These are phyloP conservation scores for Brotula barbata DNA, from an alignment of 2,797 vertebrate species.

Conservation along the genomic window DNA sequence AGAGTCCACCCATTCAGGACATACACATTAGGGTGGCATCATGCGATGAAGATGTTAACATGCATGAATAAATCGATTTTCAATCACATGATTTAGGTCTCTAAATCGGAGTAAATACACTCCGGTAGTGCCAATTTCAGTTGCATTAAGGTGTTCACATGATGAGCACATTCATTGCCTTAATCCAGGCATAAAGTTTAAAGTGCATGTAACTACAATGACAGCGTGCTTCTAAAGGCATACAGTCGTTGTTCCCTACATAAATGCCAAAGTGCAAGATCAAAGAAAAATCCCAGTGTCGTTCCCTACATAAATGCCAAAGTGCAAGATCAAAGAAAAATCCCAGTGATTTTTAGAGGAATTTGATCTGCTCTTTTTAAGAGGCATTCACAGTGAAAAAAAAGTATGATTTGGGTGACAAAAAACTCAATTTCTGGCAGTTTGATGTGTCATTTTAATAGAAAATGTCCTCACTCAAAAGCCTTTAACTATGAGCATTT, in stretches of 20 bases:
- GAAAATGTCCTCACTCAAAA: slow-evolving; percentile 14
- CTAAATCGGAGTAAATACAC: too few relatives aligned
- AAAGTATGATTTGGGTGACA: slow-evolving; percentile 25
- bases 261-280: slow-evolving; percentile 66
- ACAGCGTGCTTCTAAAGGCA: slow-evolving; percentile 52
- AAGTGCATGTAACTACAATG: too few relatives aligned
- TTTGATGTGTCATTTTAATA: slow-evolving; percentile 29
- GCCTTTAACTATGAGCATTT: slow-evolving; percentile 23
- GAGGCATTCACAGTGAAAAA: slow-evolving; percentile 40
- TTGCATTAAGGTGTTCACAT: too few relatives aligned
- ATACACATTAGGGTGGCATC: too few relatives aligned
- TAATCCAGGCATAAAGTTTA: too few relatives aligned
- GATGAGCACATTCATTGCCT: too few relatives aligned
- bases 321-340: slow-evolving; percentile 61
- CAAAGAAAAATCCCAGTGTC: slow-evolving; percentile 63
- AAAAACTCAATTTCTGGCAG: slow-evolving; percentile 40
- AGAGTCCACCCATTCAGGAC: too few relatives aligned
- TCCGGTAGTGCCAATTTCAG: too few relatives aligned
- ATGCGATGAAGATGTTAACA: too few relatives aligned
- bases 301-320: slow-evolving; percentile 69
- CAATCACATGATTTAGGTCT: too few relatives aligned
- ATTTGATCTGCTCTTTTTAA: slow-evolving; percentile 60
- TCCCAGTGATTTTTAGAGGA: slow-evolving; percentile 47
- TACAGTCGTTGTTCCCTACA: slow-evolving; percentile 63
- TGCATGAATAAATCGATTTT: too few relatives aligned